Percentiles rank a stretch among this genome's conserved stretches.
Evolutionary conservation across 2,113 vertebrate species (phyloP).

Genomic region (Capreolus pygargus): DNA sequence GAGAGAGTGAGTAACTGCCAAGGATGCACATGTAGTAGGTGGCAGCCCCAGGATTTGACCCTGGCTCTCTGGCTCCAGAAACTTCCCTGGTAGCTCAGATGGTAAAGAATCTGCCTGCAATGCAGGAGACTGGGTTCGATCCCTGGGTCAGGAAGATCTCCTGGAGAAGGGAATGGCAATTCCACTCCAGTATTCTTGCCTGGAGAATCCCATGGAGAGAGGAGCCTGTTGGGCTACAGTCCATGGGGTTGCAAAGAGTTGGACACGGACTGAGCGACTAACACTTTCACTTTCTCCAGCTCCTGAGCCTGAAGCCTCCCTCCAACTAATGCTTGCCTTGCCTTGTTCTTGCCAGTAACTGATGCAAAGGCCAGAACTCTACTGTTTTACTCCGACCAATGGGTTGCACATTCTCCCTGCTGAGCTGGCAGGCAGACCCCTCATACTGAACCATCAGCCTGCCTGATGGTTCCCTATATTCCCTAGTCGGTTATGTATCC

Average conservation of each 20-base stretch:
- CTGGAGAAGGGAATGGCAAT: background rate
- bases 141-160: background rate
- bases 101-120: background rate
- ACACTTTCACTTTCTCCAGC: background rate
- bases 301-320: background rate
- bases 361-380: background rate
- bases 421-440: background rate
- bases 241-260: background rate
- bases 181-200: background rate
- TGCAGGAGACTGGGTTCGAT: background rate
- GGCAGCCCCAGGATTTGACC: background rate
- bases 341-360: background rate
- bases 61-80: background rate
- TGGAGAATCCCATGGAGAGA: background rate
- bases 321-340: background rate
- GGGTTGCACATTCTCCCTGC: background rate
- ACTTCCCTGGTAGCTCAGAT: background rate
- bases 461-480: no score
- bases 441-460: accelerated
- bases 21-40: accelerated
- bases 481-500: accelerated
- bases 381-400: accelerated
- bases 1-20: background rate
- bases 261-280: background rate
- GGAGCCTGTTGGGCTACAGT: background rate